Conservation (phyloP, 2,113 vertebrate species). For the Burhinus oedicnemus region DNA sequence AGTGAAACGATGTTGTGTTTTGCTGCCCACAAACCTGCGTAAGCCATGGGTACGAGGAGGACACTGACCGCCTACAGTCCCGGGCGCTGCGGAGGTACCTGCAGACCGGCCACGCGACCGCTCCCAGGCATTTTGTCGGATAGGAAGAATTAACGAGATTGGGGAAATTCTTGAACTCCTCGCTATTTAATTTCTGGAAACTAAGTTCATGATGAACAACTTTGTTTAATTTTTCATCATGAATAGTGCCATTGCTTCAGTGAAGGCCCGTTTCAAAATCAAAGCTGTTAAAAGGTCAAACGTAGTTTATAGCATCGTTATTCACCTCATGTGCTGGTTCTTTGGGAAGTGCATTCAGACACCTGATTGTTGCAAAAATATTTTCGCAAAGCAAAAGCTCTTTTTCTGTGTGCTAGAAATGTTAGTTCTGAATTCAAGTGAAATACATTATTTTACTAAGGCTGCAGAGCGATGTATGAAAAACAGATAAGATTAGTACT, state of each 20-base stretch:
- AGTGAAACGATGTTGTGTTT: neutral
- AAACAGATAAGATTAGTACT: conserved; percentile 15
- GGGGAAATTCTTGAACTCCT: neutral
- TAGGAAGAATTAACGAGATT: neutral
- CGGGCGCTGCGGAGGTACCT: neutral
- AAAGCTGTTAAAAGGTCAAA: neutral
- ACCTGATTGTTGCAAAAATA: conserved; percentile 63
- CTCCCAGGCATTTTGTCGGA: neutral
- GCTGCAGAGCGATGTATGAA: neutral
- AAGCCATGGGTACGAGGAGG: neutral
- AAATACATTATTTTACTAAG: conserved; percentile 1
- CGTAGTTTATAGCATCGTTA: conserved; percentile 16
- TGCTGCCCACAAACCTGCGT: neutral
- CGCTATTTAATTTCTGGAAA: neutral
- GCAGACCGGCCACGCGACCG: fast-evolving
- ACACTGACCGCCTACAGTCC: no score
- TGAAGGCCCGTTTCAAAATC: neutral
- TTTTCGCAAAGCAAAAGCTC: conserved; percentile 52
- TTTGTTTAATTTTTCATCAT: neutral
- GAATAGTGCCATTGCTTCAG: neutral
- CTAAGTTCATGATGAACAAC: neutral
- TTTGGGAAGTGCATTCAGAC: conserved; percentile 18
- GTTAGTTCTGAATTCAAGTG: conserved; percentile 56
- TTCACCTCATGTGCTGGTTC: neutral
- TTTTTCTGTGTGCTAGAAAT: conserved; percentile 10